phyloP scores from a whole-genome alignment of 2,113 vertebrate genomes.

The Redunca redunca region DNA sequence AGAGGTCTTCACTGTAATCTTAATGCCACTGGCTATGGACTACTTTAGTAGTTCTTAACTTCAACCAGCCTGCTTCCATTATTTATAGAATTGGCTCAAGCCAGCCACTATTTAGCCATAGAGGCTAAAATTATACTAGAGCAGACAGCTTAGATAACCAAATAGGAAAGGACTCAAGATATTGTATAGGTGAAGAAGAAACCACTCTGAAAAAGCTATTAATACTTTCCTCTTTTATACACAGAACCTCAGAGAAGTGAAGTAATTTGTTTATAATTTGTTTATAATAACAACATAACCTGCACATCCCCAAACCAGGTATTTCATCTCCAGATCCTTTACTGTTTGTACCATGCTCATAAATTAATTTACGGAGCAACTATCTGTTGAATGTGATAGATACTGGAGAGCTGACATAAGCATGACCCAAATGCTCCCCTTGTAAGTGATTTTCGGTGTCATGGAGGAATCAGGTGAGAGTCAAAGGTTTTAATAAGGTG shows the following conservation, averaged over 20 bases:
- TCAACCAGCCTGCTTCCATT: not conserved
- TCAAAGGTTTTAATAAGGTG: constrained; percentile 11
- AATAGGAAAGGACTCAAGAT: not conserved
- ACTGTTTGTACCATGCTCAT: not conserved
- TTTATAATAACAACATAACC: not conserved
- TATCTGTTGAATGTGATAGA: not conserved
- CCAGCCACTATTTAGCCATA: not conserved
- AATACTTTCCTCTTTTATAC: not conserved
- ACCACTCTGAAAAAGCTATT: not conserved
- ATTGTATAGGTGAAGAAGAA: not conserved
- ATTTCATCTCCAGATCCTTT: not conserved
- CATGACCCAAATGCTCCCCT: not conserved
- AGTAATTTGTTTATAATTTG: constrained; percentile 24
- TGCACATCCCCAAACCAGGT: not conserved
- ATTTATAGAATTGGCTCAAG: not conserved
- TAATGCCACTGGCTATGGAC: not conserved
- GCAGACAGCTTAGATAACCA: not conserved
- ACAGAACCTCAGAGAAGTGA: not conserved
- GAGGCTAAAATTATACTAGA: constrained; percentile 1
- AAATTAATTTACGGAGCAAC: not conserved
- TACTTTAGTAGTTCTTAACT: not conserved
- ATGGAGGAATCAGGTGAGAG: not conserved
- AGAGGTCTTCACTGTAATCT: not conserved
- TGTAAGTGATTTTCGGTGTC: not conserved
- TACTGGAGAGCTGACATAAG: constrained; percentile 23